Evolutionary conservation across 2,113 vertebrate genomes (phyloP).

Genomic region (Parus major): DNA sequence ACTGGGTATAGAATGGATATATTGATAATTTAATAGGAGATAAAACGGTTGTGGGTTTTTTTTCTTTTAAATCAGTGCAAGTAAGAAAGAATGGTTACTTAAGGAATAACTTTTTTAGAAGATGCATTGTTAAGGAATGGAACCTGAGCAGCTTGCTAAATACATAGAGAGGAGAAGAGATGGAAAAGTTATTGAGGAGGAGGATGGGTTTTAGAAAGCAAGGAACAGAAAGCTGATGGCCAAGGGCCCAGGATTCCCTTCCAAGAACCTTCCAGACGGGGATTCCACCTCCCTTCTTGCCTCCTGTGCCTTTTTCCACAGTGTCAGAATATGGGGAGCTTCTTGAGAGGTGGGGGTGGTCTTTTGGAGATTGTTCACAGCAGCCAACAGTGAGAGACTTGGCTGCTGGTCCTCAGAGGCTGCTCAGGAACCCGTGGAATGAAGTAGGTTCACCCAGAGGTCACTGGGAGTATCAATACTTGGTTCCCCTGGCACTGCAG

Average conservation of each 20-base stretch:
- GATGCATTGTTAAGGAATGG: background rate
- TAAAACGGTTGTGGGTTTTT: background rate
- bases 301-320: background rate
- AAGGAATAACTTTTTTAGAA: background rate
- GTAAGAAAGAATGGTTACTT: background rate
- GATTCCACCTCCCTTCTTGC: background rate
- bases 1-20: background rate
- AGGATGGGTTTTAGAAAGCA: background rate
- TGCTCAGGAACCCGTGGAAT: background rate
- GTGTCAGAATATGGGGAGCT: background rate
- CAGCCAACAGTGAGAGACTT: fast-evolving
- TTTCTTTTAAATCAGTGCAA: background rate
- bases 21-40: slow-evolving; percentile 27
- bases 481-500: background rate
- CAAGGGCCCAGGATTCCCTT: background rate
- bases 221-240: background rate
- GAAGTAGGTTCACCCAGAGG: background rate
- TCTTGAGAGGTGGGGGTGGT: fast-evolving
- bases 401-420: background rate
- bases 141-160: background rate
- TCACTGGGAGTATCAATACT: fast-evolving
- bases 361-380: background rate
- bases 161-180: background rate
- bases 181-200: background rate
- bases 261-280: fast-evolving